A percentile compares a stretch with the other conserved stretches of the same genome.
phyloP scores from a whole-genome alignment of 2,888 invertebrate species.

The Tinea pellionella region DNA sequence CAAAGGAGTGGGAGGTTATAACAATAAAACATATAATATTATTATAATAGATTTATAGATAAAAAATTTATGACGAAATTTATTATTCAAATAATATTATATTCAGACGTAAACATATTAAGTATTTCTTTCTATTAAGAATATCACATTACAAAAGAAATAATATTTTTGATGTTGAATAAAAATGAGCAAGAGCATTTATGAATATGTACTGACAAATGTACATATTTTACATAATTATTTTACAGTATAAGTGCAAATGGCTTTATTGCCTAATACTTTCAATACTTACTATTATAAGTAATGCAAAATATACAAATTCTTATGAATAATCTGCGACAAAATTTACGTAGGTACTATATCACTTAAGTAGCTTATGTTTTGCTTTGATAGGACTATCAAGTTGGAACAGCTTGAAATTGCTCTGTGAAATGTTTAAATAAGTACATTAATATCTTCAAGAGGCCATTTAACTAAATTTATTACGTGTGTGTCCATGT shows the following conservation, averaged over 20 bases:
- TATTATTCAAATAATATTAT: no score
- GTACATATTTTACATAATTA: neutral
- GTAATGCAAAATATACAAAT: neutral
- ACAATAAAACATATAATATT: no score
- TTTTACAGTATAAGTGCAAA: neutral
- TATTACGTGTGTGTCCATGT: neutral
- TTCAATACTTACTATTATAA: no score
- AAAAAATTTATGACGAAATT: no score
- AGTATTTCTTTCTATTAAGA: neutral
- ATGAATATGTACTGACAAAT: no score
- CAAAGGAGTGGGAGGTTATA: no score
- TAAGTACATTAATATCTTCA: neutral
- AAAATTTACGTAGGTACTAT: neutral
- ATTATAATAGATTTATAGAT: no score
- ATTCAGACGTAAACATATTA: neutral
- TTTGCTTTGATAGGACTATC: neutral
- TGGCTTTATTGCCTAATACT: neutral
- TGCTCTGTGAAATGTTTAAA: neutral
- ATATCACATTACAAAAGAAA: neutral
- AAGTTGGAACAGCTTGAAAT: neutral
- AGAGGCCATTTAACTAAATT: neutral
- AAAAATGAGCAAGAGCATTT: neutral
- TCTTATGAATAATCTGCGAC: neutral
- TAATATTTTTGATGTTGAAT: neutral
- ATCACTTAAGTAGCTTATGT: conserved; percentile 2